Conservation (phyloP, 2,888 invertebrate genomes). For the Meandrusa payeni region DNA sequence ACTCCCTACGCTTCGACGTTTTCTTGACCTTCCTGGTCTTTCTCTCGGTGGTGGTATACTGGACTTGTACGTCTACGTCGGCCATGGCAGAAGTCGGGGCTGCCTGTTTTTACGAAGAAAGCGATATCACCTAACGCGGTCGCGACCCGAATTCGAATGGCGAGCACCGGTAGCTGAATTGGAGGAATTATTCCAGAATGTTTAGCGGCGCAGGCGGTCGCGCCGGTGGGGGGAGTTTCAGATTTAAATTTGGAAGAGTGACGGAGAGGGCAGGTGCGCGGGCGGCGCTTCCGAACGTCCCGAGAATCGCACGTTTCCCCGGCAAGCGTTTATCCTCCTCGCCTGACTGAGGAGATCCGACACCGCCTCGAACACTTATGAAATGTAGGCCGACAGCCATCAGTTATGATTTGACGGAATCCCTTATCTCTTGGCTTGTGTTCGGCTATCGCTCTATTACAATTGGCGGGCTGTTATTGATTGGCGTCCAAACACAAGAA, state of each 20-base stretch:
- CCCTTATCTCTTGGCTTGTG: conserved; percentile 55
- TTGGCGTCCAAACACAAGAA: conserved; percentile 43
- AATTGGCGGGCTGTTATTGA: conserved; percentile 52
- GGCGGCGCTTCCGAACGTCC: conserved; percentile 68
- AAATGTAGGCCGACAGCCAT: conserved; percentile 31
- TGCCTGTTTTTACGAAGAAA: conserved; percentile 43
- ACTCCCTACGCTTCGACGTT: conserved; percentile 89
- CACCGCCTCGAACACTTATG: conserved; percentile 26
- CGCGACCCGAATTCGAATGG: conserved; percentile 81
- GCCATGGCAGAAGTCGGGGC: conserved; percentile 83
- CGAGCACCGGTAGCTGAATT: conserved; percentile 72
- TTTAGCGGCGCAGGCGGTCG: conserved; percentile 54
- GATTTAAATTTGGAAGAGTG: conserved; percentile 81
- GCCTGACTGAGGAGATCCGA: conserved; percentile 37
- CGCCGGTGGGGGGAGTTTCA: conserved; percentile 74
- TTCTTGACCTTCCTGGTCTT: conserved; percentile 95
- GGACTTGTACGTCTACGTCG: conserved; percentile 94
- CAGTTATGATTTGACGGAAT: conserved; percentile 36
- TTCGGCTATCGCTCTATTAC: conserved; percentile 44
- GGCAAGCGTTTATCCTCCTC: conserved; percentile 43
- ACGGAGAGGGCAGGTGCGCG: conserved; percentile 81
- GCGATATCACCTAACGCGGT: conserved; percentile 75
- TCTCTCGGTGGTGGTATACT: conserved; percentile 91
- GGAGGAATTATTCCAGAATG: conserved; percentile 81
- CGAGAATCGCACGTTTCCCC: conserved; percentile 55